Base-by-base conservation (phyloP, 2,888 invertebrate species). In the Rhopalosiphum nymphaeae region DNA sequence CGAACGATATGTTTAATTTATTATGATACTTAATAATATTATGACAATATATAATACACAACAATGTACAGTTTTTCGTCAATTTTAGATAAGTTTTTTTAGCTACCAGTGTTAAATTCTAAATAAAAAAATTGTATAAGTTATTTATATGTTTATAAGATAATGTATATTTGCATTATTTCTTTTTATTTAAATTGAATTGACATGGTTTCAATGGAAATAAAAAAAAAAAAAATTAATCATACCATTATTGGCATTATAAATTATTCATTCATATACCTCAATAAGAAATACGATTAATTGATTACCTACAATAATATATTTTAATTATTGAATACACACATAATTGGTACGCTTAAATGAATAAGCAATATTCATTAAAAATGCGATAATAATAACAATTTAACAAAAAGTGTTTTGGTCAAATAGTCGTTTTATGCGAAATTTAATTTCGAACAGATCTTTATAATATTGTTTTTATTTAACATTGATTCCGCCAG, bases 381-480 rank as follows among this genome's bases (percentile, higher is more conserved):
- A n/a, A 67, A 67, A n/a, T 16, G 4, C 16, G 16, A 67, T 67
- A n/a, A n/a, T 67, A 67, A n/a, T 67, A 67, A n/a, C 16, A 67
- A 67, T 67, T n/a, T 16, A n/a, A 29, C 25, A 16, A 67, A 67
- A 67, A n/a, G n/a, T n/a, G 25, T 67, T 67, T n/a, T n/a, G n/a
- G 13, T 67, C n/a, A 13, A 67, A 67, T n/a, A n/a, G n/a, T 67
- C n/a, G 13, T 1, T 53, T 21, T 61, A 61, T 25, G 21, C 9
- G 16, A 92, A 92, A 87, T 87, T 87, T 36, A 87, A 92, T 92
- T 92, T 36, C 36, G 16, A 44, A 53, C 26, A 36, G 67, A 87
- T 57, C 57, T n/a, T 57, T 42, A 86, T 57, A 42, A n/a, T 29
- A 84, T 86, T 85, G 46, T 86, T 86, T 46, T 57, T 46, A 57